Evolutionary conservation across 1,140 invertebrate species (phyloP), one percentile per base, ranked within the genome.

Genomic region (Nephila pilipes): DNA sequence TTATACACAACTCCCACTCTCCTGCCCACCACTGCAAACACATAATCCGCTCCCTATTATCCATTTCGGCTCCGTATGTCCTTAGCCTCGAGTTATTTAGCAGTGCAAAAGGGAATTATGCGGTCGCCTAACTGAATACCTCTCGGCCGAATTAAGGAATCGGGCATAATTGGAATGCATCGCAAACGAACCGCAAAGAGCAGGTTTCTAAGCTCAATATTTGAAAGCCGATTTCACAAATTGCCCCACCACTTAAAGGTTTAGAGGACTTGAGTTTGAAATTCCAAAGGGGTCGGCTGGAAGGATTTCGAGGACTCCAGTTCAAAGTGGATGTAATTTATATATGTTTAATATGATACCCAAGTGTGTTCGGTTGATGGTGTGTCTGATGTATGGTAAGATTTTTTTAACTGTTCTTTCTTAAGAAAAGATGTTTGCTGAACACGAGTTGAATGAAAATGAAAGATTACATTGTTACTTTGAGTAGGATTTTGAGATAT

Each of bases 141-240:
- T 32, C 32, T 75, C 69, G 29, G 16, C 69, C 25, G 69, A 75
- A 75, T 75, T 75, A 75, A 75, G 69, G 69, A 75, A 75, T 75
- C 69, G 29, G 69, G 29, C 69, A 32, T 75, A 36, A 36, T 75
- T 75, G 32, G 69, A 75, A 75, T 75, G 69, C 69, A 75, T 36
- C 69, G 29, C 69, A 75, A 75, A 75, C 29, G 69, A 75, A 75
- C 69, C 69, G 32, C 80, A 81, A 54, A 81, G 80, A 81, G 80
- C 20, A 55, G 80, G 80, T 54, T 36, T n/a, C 46, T 36, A 20
- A 46, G 46, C 46, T 38, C 80, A 54, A 81, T 81, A 81, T 81
- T 54, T 81, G 38, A 81, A 81, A 81, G 80, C 80, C 80, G 80
- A 81, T 81, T 81, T 81, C 80, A 18, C 46, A 54, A 81, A 81